These are phyloP conservation scores for Lasioglossum calceatum DNA, from an alignment of 2,888 invertebrate genomes.

Conservation along the genomic window DNA sequence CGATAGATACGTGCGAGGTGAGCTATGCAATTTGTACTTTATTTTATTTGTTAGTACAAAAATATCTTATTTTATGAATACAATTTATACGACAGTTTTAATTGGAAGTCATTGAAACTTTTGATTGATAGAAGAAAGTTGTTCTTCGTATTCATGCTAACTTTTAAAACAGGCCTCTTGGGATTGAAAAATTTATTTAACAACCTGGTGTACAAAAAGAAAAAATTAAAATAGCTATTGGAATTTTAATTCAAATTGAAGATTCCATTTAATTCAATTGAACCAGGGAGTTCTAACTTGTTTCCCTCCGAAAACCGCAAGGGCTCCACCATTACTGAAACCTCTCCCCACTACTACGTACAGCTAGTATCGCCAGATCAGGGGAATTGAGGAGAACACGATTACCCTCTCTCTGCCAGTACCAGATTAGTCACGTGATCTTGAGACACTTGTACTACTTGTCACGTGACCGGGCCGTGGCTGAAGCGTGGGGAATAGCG, in stretches of 20 bases:
- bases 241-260: not conserved
- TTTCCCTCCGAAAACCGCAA: too few relatives aligned
- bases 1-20: constrained; percentile 98
- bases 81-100: not conserved
- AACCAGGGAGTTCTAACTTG: too few relatives aligned
- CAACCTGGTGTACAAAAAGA: not conserved
- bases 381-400: too few relatives aligned
- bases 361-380: too few relatives aligned
- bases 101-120: not conserved
- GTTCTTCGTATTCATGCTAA: not conserved
- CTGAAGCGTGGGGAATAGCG: too few relatives aligned
- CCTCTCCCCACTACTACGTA: too few relatives aligned
- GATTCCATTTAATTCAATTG: not conserved
- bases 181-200: not conserved
- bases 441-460: too few relatives aligned
- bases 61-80: not conserved
- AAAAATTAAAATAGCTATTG: not conserved
- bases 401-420: too few relatives aligned
- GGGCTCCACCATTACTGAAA: too few relatives aligned
- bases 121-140: not conserved
- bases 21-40: constrained; percentile 17
- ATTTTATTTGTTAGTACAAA: not conserved
- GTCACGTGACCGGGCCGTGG: too few relatives aligned
- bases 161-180: not conserved
- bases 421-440: too few relatives aligned